Percentiles rank a stretch among this genome's conserved stretches.
Evolutionary conservation across 2,113 vertebrate species (phyloP).

Genomic region (Dissostichus mawsoni): DNA sequence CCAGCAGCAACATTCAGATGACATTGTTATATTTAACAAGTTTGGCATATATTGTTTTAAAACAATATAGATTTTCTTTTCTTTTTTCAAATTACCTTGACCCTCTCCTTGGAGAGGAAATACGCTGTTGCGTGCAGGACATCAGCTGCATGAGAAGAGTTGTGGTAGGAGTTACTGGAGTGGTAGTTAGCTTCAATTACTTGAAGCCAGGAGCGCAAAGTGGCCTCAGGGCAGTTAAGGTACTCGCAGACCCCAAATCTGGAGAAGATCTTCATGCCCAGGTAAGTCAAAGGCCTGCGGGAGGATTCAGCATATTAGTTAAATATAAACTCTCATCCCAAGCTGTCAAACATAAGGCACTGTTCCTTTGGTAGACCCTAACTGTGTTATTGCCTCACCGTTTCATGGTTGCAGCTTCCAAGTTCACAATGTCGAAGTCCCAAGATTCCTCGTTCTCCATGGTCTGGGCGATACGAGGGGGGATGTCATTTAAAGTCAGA

Average conservation of each 20-base stretch:
- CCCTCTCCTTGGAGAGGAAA: slow-evolving; percentile 93
- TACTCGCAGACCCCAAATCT: slow-evolving; percentile 95
- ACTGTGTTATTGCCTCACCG: slow-evolving; percentile 81
- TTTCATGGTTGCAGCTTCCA: slow-evolving; percentile 94
- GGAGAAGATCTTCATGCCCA: slow-evolving; percentile 95
- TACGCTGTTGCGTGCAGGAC: slow-evolving; percentile 97
- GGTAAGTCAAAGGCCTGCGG: slow-evolving; percentile 91
- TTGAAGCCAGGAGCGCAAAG: slow-evolving; percentile 93
- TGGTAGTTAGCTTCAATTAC: slow-evolving; percentile 96
- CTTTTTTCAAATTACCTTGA: slow-evolving; percentile 87
- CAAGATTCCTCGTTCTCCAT: slow-evolving; percentile 95
- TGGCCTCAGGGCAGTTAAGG: slow-evolving; percentile 92
- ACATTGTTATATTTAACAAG: not conserved
- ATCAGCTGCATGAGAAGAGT: slow-evolving; percentile 94
- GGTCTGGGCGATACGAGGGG: slow-evolving; percentile 90
- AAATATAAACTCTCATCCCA: slow-evolving; percentile 11
- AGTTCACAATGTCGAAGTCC: slow-evolving; percentile 96
- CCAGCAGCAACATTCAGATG: not conserved
- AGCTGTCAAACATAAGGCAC: not conserved
- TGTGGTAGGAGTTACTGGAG: slow-evolving; percentile 96
- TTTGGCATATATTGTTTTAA: not conserved
- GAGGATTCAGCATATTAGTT: slow-evolving; percentile 52
- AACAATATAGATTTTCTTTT: too few species aligned
- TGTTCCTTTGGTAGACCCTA: not conserved
- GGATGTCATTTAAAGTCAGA: slow-evolving; percentile 90